phyloP scores from a whole-genome alignment of 2,113 vertebrate genomes.

The Chrysemys picta region DNA sequence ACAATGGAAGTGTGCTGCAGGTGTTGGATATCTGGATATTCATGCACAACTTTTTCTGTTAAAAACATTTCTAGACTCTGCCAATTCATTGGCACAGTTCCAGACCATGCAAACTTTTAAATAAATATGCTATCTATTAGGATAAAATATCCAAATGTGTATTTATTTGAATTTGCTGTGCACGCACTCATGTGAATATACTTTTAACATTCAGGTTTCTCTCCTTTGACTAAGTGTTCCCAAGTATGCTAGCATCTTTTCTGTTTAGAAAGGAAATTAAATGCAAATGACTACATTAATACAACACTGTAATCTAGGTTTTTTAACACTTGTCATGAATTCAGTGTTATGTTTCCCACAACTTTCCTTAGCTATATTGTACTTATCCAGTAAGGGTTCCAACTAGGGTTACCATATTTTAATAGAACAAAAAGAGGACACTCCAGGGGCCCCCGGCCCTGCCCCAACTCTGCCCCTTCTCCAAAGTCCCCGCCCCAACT shows the following conservation, averaged over 20 bases:
- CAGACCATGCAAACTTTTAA: background rate
- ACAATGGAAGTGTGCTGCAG: background rate
- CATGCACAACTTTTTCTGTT: background rate
- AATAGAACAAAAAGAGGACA: no score
- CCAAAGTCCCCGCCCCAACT: no score
- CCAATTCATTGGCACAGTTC: background rate
- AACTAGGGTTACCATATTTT: background rate
- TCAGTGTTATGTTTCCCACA: background rate
- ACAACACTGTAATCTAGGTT: background rate
- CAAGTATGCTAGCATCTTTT: background rate
- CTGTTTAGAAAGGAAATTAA: background rate
- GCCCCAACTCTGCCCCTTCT: no score
- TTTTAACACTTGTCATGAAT: background rate
- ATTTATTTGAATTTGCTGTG: background rate
- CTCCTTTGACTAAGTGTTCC: background rate
- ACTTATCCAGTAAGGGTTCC: background rate
- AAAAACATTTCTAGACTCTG: background rate
- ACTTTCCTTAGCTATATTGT: background rate
- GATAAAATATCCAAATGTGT: background rate
- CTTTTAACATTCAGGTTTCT: background rate
- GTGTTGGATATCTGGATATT: background rate
- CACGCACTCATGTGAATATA: background rate
- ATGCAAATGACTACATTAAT: background rate
- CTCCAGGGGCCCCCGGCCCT: no score
- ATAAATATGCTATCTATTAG: background rate